Conservation (phyloP, 2,113 vertebrate genomes). For the Cyanoramphus novaezelandiae region DNA sequence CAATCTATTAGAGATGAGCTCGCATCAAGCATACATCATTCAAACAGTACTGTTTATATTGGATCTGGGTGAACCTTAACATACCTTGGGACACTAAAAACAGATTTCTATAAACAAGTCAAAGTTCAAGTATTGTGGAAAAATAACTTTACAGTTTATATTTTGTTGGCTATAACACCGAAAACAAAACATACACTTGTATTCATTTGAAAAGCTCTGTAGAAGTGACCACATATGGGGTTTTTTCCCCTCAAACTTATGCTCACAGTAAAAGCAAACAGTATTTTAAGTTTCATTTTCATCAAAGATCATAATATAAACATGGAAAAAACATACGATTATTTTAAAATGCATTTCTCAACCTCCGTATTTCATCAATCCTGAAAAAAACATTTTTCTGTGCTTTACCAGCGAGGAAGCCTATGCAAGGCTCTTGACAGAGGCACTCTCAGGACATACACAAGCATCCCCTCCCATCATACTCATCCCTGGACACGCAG, state of each 20-base stretch:
- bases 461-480: not conserved
- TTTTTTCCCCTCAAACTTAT: constrained; percentile 38
- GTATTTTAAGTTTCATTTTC: constrained; percentile 43
- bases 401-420: constrained; percentile 2
- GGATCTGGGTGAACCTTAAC: constrained; percentile 48
- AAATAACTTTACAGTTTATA: constrained; percentile 46
- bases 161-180: constrained; percentile 40
- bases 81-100: constrained; percentile 38
- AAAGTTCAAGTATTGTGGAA: constrained; percentile 61
- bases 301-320: constrained; percentile 27
- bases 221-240: not conserved
- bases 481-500: not conserved
- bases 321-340: constrained; percentile 17
- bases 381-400: not conserved
- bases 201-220: constrained; percentile 46
- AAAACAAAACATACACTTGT: constrained; percentile 56
- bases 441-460: not conserved
- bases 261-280: constrained; percentile 50
- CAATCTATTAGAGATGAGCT: constrained; percentile 55
- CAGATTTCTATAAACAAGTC: constrained; percentile 51
- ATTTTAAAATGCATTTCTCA: constrained; percentile 41
- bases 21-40: constrained; percentile 37
- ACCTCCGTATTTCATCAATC: constrained; percentile 39
- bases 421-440: not conserved
- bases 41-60: constrained; percentile 34